Evolutionary conservation across 2,888 invertebrate species (phyloP), one percentile per base, ranked within the genome.

Genomic region (Protonemura montana): DNA sequence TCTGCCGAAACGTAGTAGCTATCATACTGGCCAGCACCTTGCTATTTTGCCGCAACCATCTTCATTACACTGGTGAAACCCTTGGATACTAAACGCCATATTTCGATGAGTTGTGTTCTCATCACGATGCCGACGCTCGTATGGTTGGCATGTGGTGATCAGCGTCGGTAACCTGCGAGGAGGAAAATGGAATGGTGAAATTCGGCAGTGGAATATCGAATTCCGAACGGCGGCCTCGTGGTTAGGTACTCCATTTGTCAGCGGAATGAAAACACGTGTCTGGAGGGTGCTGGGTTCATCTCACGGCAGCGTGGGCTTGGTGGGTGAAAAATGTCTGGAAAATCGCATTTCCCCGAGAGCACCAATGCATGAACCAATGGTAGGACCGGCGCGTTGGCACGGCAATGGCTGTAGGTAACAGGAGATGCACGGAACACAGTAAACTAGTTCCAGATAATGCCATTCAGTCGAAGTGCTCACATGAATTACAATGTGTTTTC

Each of bases 401-500:
- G 59, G 59, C 59, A 2, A 59, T 10, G 13, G 59, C 16, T 59
- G 3, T 21, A 59, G 3, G 21, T 59, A 6, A 21, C 13, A 59
- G 59, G 21, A 35, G 35, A 10, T 59, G 59, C 59, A 13, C 59
- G 21, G 59, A 10, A 35, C 59, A 59, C 59, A 13, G 59, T 59
- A 59, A 59, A 59, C 59, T 59, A 59, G 59, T 59, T 59, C 59
- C 59, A 59, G 59, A 59, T 59, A 59, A 7, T 59, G 59, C 59
- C 13, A 59, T 59, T 59, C 59, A 10, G 7, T 10, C 6, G 59
- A 59, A 16, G 59, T 59, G 21, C 59, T 59, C 59, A 21, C 13
- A 59, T 59, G 59, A 59, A 59, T 59, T 59, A 59, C 21, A 59
- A 59, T 59, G 59, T 59, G 59, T 59, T 59, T 59, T 59, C 59